Base-by-base conservation (phyloP, 2,888 invertebrate genomes). In the Volucella inflata region DNA sequence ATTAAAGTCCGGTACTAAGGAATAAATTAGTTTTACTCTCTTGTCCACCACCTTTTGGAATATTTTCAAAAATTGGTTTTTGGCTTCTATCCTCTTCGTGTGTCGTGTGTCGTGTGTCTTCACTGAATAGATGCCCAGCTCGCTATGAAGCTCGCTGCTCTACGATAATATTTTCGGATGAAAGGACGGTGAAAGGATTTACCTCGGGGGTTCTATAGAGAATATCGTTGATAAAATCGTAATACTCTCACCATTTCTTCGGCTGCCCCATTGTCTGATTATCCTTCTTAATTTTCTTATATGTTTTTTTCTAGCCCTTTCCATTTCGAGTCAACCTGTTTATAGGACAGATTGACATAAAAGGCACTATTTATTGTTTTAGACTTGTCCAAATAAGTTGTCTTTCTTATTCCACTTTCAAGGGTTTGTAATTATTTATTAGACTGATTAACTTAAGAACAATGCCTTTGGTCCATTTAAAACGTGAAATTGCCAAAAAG, bases 281-380 rank as follows among this genome's bases (percentile, higher is more conserved):
- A 11, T 68, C 68, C 9, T 65, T 65, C 62, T 57, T 44, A 2
- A 81, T 36, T 59, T 65, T 76, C 57, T 50, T 65, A 17, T 71
- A 76, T 2, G 70, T 81, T n/a, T 44, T 64, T 30, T 50, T 75
- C 1, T n/a, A 81, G 55, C 10, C 70, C 71, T 10, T 81, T 76
- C 71, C 76, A 81, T 60, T 71, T 81, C 3, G 67, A 65, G 30
- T 81, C 76, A 42, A 81, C n/a, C 55, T 75, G 72, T 1, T 72
- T 67, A 36, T 44, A 72, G 16, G 50, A 17, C 12, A 80, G n/a
- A n/a, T n/a, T n/a, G n/a, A n/a, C n/a, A n/a, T n/a, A n/a, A n/a
- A n/a, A 2, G 21, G 21, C 21, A 1, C 21, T 21, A 17, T 46
- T 53, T 16, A 67, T 60, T 21, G 11, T 30, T 2, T 8, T 57